Evolutionary conservation across 2,888 invertebrate genomes (phyloP).

Genomic region (Ophion costatus): DNA sequence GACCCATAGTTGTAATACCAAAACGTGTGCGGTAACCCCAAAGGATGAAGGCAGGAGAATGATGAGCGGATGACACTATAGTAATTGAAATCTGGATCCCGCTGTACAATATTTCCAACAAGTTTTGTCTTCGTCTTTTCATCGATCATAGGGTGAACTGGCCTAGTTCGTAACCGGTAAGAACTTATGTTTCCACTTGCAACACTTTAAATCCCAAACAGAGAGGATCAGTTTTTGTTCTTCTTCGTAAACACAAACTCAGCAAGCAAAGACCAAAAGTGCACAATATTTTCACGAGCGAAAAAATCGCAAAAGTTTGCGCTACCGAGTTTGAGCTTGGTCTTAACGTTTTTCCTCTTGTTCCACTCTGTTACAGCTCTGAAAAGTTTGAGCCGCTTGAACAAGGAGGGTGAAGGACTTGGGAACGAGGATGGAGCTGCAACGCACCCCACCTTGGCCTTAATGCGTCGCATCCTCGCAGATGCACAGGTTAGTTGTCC

Average conservation of each 20-base stretch:
- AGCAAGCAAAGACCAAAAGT: neutral
- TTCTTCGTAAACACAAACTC: too few relatives aligned
- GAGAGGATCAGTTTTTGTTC: too few relatives aligned
- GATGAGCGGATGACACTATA: slow-evolving; percentile 35
- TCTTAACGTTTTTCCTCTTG: slow-evolving; percentile 15
- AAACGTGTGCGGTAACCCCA: slow-evolving; percentile 18
- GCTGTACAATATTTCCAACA: slow-evolving; percentile 15
- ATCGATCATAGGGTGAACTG: too few relatives aligned
- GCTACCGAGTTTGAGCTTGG: neutral
- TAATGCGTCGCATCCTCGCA: slow-evolving; percentile 93
- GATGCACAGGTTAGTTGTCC: slow-evolving; percentile 90
- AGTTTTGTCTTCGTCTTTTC: neutral
- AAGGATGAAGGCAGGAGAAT: slow-evolving; percentile 7
- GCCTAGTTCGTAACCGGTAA: too few relatives aligned
- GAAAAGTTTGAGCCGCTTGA: slow-evolving; percentile 79
- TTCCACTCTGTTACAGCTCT: slow-evolving; percentile 77
- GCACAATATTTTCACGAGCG: neutral
- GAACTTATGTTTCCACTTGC: too few relatives aligned
- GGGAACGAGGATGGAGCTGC: slow-evolving; percentile 81
- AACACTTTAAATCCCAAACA: too few relatives aligned
- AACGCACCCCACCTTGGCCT: slow-evolving; percentile 90
- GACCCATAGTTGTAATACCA: slow-evolving; percentile 26
- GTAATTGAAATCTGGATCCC: slow-evolving; percentile 56
- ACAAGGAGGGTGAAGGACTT: slow-evolving; percentile 80
- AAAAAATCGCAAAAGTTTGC: neutral